These are phyloP conservation scores for Oryzias curvinotus DNA, from an alignment of 2,113 vertebrate species.

Conservation along the genomic window DNA sequence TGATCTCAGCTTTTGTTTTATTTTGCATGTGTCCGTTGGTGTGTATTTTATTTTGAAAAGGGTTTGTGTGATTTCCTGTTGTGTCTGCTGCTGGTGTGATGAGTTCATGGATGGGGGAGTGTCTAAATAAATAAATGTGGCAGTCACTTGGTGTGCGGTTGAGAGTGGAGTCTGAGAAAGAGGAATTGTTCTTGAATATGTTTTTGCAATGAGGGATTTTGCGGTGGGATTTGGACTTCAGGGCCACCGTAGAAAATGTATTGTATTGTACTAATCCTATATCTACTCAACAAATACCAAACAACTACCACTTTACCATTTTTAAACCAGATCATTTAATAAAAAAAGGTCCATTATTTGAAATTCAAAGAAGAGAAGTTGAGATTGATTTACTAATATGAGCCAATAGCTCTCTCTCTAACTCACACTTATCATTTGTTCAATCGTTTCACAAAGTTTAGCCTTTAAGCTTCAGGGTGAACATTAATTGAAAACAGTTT, in stretches of 20 bases:
- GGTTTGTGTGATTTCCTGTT: no score
- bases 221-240: neutral
- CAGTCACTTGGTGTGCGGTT: no score
- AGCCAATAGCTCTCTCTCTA: conserved; percentile 16
- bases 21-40: no score
- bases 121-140: no score
- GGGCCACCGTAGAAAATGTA: neutral
- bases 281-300: neutral
- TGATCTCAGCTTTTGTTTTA: no score
- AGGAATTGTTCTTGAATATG: no score
- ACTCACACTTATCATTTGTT: conserved; percentile 24
- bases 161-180: no score
- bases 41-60: no score
- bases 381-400: conserved; percentile 24
- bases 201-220: no score
- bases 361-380: conserved; percentile 20
- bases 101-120: no score
- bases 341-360: conserved; percentile 33
- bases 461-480: conserved; percentile 43
- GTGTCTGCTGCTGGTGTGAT: no score
- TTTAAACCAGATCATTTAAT: conserved; percentile 3
- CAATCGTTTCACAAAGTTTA: conserved; percentile 30
- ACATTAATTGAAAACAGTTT: conserved; percentile 56
- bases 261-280: neutral
- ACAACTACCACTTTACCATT: neutral